Percentiles rank a stretch among this genome's conserved stretches.
These are phyloP conservation scores for Kobus ellipsiprymnus DNA, from an alignment of 2,113 vertebrate species.

Conservation along the genomic window DNA sequence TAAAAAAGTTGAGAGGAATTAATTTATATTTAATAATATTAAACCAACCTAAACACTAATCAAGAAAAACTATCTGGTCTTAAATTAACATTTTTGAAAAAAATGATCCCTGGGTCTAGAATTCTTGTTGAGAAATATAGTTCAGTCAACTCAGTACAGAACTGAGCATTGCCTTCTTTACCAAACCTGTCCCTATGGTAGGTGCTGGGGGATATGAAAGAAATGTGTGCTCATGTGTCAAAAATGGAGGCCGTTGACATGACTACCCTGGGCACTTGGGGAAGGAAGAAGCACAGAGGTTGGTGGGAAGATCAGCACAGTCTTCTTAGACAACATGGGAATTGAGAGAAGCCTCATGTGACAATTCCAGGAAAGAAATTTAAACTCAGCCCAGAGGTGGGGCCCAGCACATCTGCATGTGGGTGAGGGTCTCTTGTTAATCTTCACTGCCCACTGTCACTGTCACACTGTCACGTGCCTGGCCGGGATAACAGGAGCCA, in stretches of 20 bases:
- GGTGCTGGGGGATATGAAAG: neutral
- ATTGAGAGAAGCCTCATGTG: neutral
- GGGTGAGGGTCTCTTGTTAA: neutral
- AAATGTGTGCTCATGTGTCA: rapidly evolving
- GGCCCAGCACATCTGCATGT: rapidly evolving
- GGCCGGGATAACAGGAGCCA: neutral
- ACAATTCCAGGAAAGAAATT: neutral
- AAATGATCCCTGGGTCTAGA: neutral
- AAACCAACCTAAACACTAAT: neutral
- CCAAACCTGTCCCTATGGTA: neutral
- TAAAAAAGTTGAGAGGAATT: neutral
- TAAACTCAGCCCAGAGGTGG: neutral
- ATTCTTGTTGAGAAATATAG: neutral
- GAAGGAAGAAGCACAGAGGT: neutral
- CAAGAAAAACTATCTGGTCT: neutral
- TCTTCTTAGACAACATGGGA: neutral
- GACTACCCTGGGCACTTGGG: neutral
- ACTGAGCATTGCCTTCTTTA: neutral
- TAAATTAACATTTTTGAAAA: neutral
- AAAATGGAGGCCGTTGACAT: rapidly evolving
- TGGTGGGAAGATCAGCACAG: neutral
- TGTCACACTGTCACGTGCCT: rapidly evolving
- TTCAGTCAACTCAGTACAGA: neutral
- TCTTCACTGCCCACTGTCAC: neutral
- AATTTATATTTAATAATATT: neutral